Base-by-base conservation (phyloP, 1,140 invertebrate species). In the Leptinotarsa undecemlineata region DNA sequence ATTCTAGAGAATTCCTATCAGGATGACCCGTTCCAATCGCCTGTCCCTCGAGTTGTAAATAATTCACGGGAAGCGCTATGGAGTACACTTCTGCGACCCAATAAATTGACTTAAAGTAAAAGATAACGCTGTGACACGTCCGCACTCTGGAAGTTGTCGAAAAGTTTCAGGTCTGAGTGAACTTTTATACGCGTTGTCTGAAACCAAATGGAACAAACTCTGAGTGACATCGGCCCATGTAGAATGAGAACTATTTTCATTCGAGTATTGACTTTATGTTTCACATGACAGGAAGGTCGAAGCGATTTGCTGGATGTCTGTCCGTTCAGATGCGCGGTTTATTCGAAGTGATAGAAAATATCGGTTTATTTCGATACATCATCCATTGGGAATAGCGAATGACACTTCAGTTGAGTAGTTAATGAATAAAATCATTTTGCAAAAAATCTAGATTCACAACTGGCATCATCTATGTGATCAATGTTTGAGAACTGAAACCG, bases 41-140 rank as follows among this genome's bases (percentile, higher is more conserved):
- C 51, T 19, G 51, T 57, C 51, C 51, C 51, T 57, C 17, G 51
- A 57, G 51, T 57, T 57, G 51, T 57, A 57, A 57, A 57, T 57
- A 57, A 57, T 57, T 57, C 51, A 57, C 51, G n/a, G 51, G 51
- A 57, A 15, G 51, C 51, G 51, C 51, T n/a, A 57, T 57, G n/a
- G 51, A 17, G 51, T 57, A 57, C 51, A 57, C 51, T 57, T 19
- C 51, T 57, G 51, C n/a, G 51, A 57, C n/a, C 51, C 51, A 57
- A 57, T 57, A 57, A 57, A 57, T 57, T 57, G 51, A 57, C 51
- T 57, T 57, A 57, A 57, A 57, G 51, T 57, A 57, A 57, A 57
- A 57, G 51, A 57, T 57, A 57, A 57, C 51, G 51, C 51, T 57
- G 51, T 57, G 51, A 57, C 51, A 57, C 51, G 51, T 57, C 51